Base-by-base conservation (phyloP, 1,140 invertebrate species). In the Hestina assimilis region DNA sequence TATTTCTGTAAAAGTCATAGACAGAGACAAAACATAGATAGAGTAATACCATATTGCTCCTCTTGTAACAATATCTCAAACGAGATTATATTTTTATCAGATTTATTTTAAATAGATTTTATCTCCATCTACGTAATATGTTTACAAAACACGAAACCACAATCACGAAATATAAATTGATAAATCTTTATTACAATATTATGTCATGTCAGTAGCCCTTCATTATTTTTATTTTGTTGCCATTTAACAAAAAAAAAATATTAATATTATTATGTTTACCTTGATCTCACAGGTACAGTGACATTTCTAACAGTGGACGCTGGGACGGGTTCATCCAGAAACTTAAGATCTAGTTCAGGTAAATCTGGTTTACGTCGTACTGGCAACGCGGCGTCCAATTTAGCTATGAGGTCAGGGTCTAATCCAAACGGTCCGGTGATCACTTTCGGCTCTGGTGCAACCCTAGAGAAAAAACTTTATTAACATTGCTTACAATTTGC, bases 401-500 rank as follows among this genome's bases (percentile, higher is more conserved):
- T 75, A 12, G 92, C 89, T 60, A 95, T 90, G 17, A 94, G 89
- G 38, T 92, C 89, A 12, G 92, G 90, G 69, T 95, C 93, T 12
- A 95, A 74, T 8, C 93, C 91, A 73, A 94, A 95, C 5, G 93
- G 93, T 31, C 93, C 94, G 0, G 89, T 87, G 17, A 90, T 65
- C 6, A 89, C 59, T 8, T 56, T 67, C 1, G 79, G 69, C 31
- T 80, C 77, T 5, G 66, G 58, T 26, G 26, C 45, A 43, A 31
- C 28, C 3, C 57, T 59, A 33, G 6, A 15, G 46, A 15, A 40
- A 19, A 11, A 3, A 33, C 17, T 17, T 17, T 9, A 19, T 8
- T 28, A 6, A 28, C n/a, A 28, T 4, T 28, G 26, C 2, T 8
- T 8, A 11, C 3, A 31, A n/a, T 3, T 11, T 31, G 3, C 2